A percentile compares a stretch with the other conserved stretches of the same genome.
Evolutionary conservation across 1,140 invertebrate genomes (phyloP).

Genomic region (Drosophila kurseongensis): DNA sequence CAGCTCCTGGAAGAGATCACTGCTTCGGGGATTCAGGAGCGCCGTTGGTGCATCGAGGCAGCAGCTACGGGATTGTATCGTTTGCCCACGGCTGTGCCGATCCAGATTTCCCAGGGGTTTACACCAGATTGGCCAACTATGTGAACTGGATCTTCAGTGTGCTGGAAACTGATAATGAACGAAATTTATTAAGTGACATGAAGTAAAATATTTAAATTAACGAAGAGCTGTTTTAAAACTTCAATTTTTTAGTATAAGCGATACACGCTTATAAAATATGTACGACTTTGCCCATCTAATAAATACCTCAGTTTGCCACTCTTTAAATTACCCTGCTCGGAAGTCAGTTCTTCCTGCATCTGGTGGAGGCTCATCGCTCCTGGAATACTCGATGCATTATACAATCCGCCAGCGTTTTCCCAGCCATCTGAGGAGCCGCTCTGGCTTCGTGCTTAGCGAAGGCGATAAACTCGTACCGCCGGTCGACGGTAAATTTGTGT

Average conservation of each 20-base stretch:
- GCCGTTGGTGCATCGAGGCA: constrained; percentile 71
- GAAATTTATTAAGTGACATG: neutral
- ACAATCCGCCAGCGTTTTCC: constrained; percentile 41
- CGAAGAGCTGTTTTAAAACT: too few species aligned
- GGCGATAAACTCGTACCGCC: constrained; percentile 49
- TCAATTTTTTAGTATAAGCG: too few species aligned
- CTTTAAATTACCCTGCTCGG: neutral
- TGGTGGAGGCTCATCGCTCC: constrained; percentile 13
- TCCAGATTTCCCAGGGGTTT: constrained; percentile 86
- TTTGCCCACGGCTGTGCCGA: constrained; percentile 87
- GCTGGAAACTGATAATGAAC: neutral
- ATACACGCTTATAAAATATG: too few species aligned
- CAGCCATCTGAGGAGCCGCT: constrained; percentile 33
- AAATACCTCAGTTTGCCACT: neutral
- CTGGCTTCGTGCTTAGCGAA: constrained; percentile 29
- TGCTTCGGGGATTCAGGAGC: constrained; percentile 85
- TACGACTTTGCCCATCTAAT: neutral
- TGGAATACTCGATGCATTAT: constrained; percentile 34
- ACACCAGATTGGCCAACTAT: constrained; percentile 69
- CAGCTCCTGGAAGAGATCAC: constrained; percentile 60
- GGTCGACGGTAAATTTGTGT: constrained; percentile 72
- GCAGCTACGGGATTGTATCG: constrained; percentile 86
- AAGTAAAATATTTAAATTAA: too few species aligned
- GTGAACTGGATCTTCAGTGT: constrained; percentile 40
- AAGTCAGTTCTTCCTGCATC: constrained; percentile 10